These are phyloP conservation scores for Dendroctonus ponderosae DNA, from an alignment of 1,140 invertebrate species.

Conservation along the genomic window DNA sequence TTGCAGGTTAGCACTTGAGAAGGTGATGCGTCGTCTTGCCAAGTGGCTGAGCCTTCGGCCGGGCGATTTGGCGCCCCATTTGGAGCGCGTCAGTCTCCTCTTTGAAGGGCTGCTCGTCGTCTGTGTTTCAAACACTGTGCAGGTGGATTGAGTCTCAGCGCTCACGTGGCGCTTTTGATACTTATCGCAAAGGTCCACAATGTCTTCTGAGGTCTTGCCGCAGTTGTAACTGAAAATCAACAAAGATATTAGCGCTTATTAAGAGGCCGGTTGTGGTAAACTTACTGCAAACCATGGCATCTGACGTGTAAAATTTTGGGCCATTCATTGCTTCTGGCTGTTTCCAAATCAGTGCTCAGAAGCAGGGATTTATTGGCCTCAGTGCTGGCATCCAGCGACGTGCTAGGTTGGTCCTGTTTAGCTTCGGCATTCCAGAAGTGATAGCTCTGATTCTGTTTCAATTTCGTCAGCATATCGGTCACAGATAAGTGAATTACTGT, in stretches of 20 bases:
- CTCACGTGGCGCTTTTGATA: slow-evolving; percentile 64
- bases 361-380: slow-evolving; percentile 31
- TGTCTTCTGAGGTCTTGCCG: slow-evolving; percentile 59
- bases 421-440: slow-evolving; percentile 37
- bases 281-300: slow-evolving; percentile 67
- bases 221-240: slow-evolving; percentile 62
- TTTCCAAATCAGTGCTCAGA: slow-evolving; percentile 37
- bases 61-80: slow-evolving; percentile 62
- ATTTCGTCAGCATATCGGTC: slow-evolving; percentile 58
- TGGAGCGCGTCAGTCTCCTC: slow-evolving; percentile 54
- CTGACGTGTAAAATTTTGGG: slow-evolving; percentile 58
- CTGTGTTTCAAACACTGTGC: slow-evolving; percentile 58
- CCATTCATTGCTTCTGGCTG: slow-evolving; percentile 53
- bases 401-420: slow-evolving; percentile 9
- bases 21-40: slow-evolving; percentile 62
- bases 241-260: background rate
- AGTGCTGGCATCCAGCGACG: slow-evolving; percentile 21
- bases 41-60: slow-evolving; percentile 66
- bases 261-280: slow-evolving; percentile 34
- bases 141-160: slow-evolving; percentile 64
- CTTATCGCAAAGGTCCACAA: slow-evolving; percentile 59
- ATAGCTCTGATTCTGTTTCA: slow-evolving; percentile 39
- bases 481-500: slow-evolving; percentile 62
- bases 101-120: slow-evolving; percentile 56
- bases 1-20: slow-evolving; percentile 58